These are phyloP conservation scores for Euleptes europaea DNA, from an alignment of 2,113 vertebrate genomes.

Conservation along the genomic window DNA sequence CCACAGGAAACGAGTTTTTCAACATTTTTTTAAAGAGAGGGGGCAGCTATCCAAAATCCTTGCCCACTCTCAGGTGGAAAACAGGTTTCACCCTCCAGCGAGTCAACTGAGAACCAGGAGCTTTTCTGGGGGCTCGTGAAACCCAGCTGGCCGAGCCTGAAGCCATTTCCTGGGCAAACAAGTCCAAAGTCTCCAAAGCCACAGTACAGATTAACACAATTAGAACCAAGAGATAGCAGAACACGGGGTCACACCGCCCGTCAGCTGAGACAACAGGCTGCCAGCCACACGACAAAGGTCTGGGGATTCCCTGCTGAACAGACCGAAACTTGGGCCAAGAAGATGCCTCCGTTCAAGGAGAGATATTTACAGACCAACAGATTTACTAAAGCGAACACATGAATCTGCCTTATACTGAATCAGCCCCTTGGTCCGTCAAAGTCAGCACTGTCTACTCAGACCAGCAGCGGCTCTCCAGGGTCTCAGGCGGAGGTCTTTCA, in stretches of 20 bases:
- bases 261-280: no score
- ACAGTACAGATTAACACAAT: neutral
- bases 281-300: neutral
- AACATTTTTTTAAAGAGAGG: neutral
- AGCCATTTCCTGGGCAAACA: neutral
- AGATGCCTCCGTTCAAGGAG: neutral
- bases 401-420: no score
- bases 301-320: neutral
- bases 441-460: no score
- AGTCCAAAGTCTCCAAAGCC: neutral
- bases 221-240: neutral
- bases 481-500: no score
- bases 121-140: neutral
- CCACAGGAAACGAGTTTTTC: neutral
- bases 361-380: no score
- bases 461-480: no score
- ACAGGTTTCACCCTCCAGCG: neutral
- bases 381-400: no score
- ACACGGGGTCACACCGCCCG: neutral
- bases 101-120: no score
- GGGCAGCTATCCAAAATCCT: neutral
- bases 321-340: neutral
- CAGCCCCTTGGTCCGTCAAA: no score
- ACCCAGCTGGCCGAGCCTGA: neutral
- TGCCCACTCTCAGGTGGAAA: neutral